A percentile compares a stretch with the other conserved stretches of the same genome.
Conservation (phyloP, 1,140 invertebrate species). For the Papilio helenus region DNA sequence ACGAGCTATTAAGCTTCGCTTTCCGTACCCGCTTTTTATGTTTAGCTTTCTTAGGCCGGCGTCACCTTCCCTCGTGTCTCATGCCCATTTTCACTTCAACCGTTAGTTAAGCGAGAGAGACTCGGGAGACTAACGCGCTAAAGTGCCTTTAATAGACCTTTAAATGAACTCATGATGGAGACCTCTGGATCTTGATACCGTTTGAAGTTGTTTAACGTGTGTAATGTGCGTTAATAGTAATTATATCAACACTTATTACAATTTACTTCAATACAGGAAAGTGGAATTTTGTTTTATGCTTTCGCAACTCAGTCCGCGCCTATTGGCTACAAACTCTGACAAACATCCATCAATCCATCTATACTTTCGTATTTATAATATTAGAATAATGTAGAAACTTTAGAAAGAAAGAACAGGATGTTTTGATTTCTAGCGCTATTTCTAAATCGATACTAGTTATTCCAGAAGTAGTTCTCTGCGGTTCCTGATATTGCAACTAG, state of each 20-base stretch:
- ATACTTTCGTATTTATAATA: too few relatives aligned
- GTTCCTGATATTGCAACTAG: too few relatives aligned
- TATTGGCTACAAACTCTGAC: too few relatives aligned
- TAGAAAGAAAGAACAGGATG: too few relatives aligned
- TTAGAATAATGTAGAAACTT: too few relatives aligned
- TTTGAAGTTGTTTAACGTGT: not conserved
- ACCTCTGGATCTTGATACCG: not conserved
- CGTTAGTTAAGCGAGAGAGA: constrained; percentile 23
- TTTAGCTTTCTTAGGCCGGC: constrained; percentile 31
- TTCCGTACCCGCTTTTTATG: constrained; percentile 33
- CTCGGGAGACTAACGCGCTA: constrained; percentile 22
- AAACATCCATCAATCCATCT: too few relatives aligned
- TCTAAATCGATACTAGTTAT: too few relatives aligned
- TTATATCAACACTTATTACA: too few relatives aligned
- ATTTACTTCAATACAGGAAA: not conserved
- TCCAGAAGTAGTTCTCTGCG: too few relatives aligned
- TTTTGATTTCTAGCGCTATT: too few relatives aligned
- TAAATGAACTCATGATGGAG: constrained; percentile 14
- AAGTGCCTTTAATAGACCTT: constrained; percentile 29
- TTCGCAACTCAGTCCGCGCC: too few relatives aligned
- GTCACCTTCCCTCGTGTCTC: constrained; percentile 22
- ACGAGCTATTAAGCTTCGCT: constrained; percentile 36
- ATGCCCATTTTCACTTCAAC: constrained; percentile 32
- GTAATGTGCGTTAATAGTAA: not conserved
- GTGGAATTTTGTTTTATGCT: too few relatives aligned